Evolutionary conservation across 2,113 vertebrate genomes (phyloP).

Genomic region (Erpornis zantholeuca): DNA sequence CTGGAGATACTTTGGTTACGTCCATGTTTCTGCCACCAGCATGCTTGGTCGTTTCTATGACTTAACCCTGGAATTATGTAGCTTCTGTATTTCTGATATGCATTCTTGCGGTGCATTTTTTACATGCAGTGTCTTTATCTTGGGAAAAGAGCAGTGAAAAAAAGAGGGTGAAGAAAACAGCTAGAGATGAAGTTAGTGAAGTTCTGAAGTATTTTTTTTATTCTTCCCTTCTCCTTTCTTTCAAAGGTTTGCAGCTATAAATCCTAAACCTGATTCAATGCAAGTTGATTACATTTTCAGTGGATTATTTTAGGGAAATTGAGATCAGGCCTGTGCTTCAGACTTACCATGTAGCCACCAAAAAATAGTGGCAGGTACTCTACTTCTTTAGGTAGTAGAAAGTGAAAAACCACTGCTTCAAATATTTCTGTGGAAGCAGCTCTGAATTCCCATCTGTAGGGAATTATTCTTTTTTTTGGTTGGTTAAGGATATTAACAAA

Average conservation of each 20-base stretch:
- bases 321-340: not conserved
- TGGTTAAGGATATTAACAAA: not conserved
- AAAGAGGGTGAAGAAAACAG: not conserved
- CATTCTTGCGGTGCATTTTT: not conserved
- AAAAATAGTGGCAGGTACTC: not conserved
- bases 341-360: not conserved
- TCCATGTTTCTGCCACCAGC: not conserved
- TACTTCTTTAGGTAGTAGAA: not conserved
- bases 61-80: not conserved
- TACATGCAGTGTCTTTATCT: not conserved
- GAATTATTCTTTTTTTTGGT: not conserved
- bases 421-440: not conserved
- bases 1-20: not conserved
- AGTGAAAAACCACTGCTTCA: not conserved
- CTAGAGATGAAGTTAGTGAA: not conserved
- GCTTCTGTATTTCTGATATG: not conserved
- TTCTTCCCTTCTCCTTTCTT: not conserved
- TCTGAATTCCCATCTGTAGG: not conserved
- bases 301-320: not conserved
- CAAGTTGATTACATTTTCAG: not conserved
- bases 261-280: not conserved
- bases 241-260: not conserved
- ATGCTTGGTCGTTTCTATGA: not conserved
- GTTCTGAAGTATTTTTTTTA: not conserved
- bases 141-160: not conserved